These are phyloP conservation scores for Fragum sueziense DNA, from an alignment of 2,888 invertebrate genomes.

Conservation along the genomic window DNA sequence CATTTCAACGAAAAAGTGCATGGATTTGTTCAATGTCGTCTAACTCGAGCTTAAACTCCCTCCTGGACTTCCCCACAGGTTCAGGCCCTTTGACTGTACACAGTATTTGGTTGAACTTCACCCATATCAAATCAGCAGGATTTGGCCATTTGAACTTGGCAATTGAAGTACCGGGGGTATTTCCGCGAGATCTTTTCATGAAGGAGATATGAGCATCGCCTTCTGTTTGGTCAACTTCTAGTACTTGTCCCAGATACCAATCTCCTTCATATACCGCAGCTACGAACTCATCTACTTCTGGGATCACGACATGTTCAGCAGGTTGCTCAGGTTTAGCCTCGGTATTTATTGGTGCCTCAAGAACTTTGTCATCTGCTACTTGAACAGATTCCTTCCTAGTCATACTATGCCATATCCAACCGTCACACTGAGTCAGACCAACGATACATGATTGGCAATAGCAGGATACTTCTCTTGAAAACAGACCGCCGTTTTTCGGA, in stretches of 20 bases:
- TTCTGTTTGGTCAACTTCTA: conserved; percentile 5
- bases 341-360: not conserved
- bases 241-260: conserved; percentile 26
- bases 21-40: no score
- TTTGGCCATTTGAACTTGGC: conserved; percentile 15
- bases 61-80: no score
- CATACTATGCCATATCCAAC: not conserved
- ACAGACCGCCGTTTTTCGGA: not conserved
- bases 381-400: not conserved
- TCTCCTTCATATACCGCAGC: conserved; percentile 17
- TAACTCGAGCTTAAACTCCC: no score
- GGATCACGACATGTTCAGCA: not conserved
- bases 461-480: conserved; percentile 22
- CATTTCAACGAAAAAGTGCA: no score
- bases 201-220: conserved; percentile 14
- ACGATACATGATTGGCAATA: conserved; percentile 12
- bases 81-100: no score
- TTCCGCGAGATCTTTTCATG: conserved; percentile 19
- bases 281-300: conserved; percentile 1
- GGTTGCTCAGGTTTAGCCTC: not conserved
- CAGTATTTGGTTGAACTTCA: no score
- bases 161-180: no score
- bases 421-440: not conserved
- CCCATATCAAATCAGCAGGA: not conserved
- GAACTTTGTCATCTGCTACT: not conserved